Conservation (phyloP, 1,140 invertebrate species). For the Parasteatoda tepidariorum region DNA sequence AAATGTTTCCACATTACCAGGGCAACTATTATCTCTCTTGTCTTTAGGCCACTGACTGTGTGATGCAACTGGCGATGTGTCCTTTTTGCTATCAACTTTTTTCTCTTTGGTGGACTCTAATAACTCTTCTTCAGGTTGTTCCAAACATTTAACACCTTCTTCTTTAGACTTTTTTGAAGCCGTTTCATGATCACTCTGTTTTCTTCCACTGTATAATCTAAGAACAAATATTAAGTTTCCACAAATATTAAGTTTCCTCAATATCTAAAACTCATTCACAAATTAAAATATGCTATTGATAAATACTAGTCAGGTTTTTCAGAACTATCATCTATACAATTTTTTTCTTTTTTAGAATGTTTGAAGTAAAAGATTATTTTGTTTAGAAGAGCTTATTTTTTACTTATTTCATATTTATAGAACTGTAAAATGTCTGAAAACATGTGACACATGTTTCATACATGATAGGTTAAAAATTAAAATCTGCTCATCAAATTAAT, state of each 20-base stretch:
- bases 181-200: background rate
- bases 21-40: slow-evolving; percentile 54
- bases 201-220: slow-evolving; percentile 36
- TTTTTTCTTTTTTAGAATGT: too few species aligned
- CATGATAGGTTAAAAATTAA: too few species aligned
- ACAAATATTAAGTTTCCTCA: background rate
- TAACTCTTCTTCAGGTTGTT: background rate
- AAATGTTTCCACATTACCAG: slow-evolving; percentile 48
- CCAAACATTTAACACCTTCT: background rate
- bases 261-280: background rate
- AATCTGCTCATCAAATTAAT: too few species aligned
- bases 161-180: slow-evolving; percentile 17
- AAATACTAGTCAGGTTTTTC: too few species aligned
- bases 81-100: slow-evolving; percentile 2
- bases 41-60: slow-evolving; percentile 38
- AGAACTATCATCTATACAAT: too few species aligned
- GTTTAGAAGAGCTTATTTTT: too few species aligned
- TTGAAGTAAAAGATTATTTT: too few species aligned
- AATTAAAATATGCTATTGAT: background rate
- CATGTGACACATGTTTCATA: too few species aligned
- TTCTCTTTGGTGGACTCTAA: background rate
- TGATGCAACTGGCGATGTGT: background rate
- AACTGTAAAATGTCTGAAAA: too few species aligned
- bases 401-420: too few species aligned
- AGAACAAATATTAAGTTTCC: background rate